A percentile compares a stretch with the other conserved stretches of the same genome.
Conservation (phyloP, 2,797 vertebrate species). For the Xenopus petersii region DNA sequence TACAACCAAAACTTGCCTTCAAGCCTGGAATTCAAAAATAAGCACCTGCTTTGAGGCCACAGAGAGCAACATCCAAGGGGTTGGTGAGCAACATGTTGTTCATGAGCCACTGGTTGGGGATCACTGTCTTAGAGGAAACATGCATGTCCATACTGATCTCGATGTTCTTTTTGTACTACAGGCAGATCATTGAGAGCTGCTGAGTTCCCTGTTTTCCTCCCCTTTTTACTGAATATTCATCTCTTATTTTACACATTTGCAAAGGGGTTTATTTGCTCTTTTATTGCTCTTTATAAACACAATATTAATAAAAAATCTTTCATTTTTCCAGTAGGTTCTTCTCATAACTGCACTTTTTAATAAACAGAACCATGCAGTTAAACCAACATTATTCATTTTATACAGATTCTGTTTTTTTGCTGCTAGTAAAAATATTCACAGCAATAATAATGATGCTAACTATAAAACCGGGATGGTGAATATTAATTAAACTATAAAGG, state of each 20-base stretch:
- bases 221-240: slow-evolving; percentile 1
- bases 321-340: slow-evolving; percentile 13
- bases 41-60: no score
- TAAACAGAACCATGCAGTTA: slow-evolving; percentile 25
- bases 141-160: no score
- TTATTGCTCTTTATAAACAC: slow-evolving; percentile 14
- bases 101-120: no score
- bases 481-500: slow-evolving; percentile 32
- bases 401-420: slow-evolving; percentile 4
- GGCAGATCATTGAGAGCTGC: no score
- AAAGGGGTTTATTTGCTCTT: slow-evolving; percentile 3
- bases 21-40: no score
- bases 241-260: slow-evolving; percentile 1
- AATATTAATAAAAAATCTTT: slow-evolving; percentile 11
- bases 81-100: no score
- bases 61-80: no score
- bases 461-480: background rate
- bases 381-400: slow-evolving; percentile 24
- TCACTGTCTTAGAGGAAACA: no score
- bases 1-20: no score
- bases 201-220: background rate
- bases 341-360: slow-evolving; percentile 10
- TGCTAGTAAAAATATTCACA: slow-evolving; percentile 11
- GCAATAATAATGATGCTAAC: slow-evolving; percentile 15
- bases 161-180: no score